phyloP scores from a whole-genome alignment of 2,797 vertebrate genomes.

The Alca torda region DNA sequence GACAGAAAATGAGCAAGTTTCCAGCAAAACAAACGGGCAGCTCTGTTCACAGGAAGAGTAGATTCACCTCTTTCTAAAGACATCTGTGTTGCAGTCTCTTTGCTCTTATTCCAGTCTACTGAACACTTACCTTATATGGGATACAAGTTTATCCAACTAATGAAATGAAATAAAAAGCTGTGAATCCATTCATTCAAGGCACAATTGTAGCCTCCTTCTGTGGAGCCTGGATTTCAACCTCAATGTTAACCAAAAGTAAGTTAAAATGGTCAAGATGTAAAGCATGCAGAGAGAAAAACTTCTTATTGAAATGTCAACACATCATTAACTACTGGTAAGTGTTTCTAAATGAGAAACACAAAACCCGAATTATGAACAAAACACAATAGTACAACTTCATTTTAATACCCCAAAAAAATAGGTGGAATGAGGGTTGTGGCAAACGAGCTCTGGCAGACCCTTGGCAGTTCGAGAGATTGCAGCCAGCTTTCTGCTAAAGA shows the following conservation, averaged over 20 bases:
- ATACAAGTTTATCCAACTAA: neutral
- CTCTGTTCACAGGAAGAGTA: neutral
- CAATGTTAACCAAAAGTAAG: neutral
- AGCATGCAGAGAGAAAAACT: neutral
- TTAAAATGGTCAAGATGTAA: neutral
- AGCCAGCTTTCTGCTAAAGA: neutral
- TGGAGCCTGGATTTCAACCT: neutral
- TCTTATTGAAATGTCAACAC: slow-evolving; percentile 30
- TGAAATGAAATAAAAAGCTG: neutral
- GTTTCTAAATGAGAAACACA: slow-evolving; percentile 16
- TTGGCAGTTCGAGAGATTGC: neutral
- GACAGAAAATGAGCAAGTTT: neutral
- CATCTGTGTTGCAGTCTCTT: neutral
- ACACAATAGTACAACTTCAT: neutral
- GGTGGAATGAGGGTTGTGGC: neutral
- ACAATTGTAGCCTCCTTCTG: neutral
- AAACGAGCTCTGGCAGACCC: neutral
- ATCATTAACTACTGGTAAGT: slow-evolving; percentile 24
- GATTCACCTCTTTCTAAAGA: neutral
- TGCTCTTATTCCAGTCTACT: neutral
- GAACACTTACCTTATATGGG: neutral
- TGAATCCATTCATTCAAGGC: neutral
- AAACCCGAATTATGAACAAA: neutral
- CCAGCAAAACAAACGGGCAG: neutral
- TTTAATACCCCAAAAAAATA: neutral